These are phyloP conservation scores for Cyclopterus lumpus DNA, from an alignment of 2,797 vertebrate genomes.

Conservation along the genomic window DNA sequence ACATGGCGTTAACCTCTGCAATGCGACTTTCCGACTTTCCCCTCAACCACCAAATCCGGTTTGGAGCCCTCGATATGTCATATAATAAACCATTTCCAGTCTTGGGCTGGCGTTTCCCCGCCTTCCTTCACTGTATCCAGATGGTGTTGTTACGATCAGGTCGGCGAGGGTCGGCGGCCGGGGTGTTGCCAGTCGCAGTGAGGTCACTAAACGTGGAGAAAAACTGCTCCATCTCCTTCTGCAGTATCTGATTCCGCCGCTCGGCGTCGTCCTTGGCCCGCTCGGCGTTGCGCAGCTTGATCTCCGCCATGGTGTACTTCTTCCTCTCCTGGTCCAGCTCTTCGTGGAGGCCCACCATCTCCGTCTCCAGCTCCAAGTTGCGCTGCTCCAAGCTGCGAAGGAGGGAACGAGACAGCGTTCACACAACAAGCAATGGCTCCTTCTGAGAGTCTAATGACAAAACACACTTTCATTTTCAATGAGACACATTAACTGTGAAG, in stretches of 20 bases:
- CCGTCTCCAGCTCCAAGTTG: slow-evolving; percentile 92
- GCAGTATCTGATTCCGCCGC: slow-evolving; percentile 96
- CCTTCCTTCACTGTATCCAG: slow-evolving; percentile 93
- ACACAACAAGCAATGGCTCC: neutral
- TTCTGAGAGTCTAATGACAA: neutral
- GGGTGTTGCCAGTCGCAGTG: slow-evolving; percentile 82
- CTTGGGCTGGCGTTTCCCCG: neutral
- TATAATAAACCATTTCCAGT: slow-evolving; percentile 33
- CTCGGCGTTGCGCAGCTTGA: slow-evolving; percentile 98
- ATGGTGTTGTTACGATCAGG: slow-evolving; percentile 93
- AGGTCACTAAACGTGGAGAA: slow-evolving; percentile 98
- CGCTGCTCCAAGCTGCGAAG: slow-evolving; percentile 91
- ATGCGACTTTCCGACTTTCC: slow-evolving; percentile 7
- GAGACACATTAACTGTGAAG: too few species aligned
- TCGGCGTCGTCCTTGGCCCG: slow-evolving; percentile 97
- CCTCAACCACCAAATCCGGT: slow-evolving; percentile 58
- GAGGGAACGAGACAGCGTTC: neutral
- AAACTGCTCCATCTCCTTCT: slow-evolving; percentile 99
- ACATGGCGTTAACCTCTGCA: slow-evolving; percentile 31
- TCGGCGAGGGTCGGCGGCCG: slow-evolving; percentile 86
- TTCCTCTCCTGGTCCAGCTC: slow-evolving; percentile 98
- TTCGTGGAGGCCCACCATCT: slow-evolving; percentile 93
- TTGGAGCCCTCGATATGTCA: slow-evolving; percentile 41
- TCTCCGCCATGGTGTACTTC: slow-evolving; percentile 99
- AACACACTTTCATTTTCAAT: neutral